Evolutionary conservation across 2,797 vertebrate genomes (phyloP).

Genomic region (Coregonus suidteri): DNA sequence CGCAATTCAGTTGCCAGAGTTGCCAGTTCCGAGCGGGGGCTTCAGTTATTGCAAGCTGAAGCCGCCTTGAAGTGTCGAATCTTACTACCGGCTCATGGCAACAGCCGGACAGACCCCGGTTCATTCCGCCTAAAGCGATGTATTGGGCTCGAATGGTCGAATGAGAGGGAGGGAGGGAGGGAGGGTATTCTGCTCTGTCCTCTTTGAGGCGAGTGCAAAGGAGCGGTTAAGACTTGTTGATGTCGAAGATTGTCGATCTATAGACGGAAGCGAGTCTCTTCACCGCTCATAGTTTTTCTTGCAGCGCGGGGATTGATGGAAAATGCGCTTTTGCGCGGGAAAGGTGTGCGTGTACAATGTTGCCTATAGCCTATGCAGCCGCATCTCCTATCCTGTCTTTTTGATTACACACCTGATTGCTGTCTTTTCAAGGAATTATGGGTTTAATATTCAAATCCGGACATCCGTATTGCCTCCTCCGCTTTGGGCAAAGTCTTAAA

Average conservation of each 20-base stretch:
- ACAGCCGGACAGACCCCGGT: conserved; percentile 12
- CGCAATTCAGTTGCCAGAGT: conserved; percentile 9
- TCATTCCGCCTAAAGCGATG: conserved; percentile 21
- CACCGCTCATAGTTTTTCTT: not conserved
- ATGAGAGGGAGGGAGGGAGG: conserved; percentile 20
- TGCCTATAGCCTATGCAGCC: conserved; percentile 11
- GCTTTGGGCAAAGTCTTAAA: conserved; percentile 39
- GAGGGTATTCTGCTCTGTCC: conserved; percentile 33
- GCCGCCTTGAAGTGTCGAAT: conserved; percentile 31
- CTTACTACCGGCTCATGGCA: conserved; percentile 29
- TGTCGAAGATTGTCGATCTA: conserved; percentile 61
- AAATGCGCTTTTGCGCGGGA: conserved; percentile 29
- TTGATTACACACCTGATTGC: conserved; percentile 44
- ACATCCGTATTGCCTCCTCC: conserved; percentile 25
- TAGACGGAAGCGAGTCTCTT: conserved; percentile 35
- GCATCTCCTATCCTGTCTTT: not conserved
- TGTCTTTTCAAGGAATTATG: conserved; percentile 11
- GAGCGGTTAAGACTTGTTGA: conserved; percentile 76
- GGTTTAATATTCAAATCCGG: conserved; percentile 23
- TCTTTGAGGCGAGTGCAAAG: conserved; percentile 51
- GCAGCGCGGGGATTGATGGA: conserved; percentile 47
- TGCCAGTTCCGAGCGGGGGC: not conserved
- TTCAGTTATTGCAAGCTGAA: conserved; percentile 31
- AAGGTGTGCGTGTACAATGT: not conserved
- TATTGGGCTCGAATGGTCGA: conserved; percentile 42